Evolutionary conservation across 92 coral and sea anemone genomes (phyloP), one percentile per base, ranked within the genome.

Genomic region (Umimayanthus chanpuru): DNA sequence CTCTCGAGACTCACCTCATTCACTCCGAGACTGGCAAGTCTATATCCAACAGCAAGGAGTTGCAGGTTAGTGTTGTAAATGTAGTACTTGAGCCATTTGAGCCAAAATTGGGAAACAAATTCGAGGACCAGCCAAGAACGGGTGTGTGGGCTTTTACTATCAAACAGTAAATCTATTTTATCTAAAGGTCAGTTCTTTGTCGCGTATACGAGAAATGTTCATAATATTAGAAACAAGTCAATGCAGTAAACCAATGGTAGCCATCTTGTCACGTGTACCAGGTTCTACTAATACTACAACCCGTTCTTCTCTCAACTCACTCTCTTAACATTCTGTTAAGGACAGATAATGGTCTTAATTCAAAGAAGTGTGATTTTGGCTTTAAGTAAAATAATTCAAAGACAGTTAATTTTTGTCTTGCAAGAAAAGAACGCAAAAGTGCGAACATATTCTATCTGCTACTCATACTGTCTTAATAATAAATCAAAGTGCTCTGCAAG

Each of bases 1-100:
- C 90, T 20, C 93, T 96, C 28, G 93, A 93, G 80, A 94, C 96
- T 5, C 98, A 96, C 58, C 89, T 96, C 29, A 88, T 96, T 49
- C 95, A 92, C 83, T 82, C 93, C 2, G 95, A 95, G 76, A 93
- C 97, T 2, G 94, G 94, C 9, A 85, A 80, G 25, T 91, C 99
- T 6, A 92, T 95, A 23, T 78, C 92, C 67, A 90, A 95, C 90
- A 96, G 97, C 90, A 92, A 93, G 71, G 96, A 70, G 43, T 50
- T 44, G 5, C 87, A 83, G 87, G 87, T 83, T 68, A 6, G 86
- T 81, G 28, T 67, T 4, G 40, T 66, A 12, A 23, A 28, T 40
- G 25, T 21, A 23, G 25, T 21, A 23, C 68, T 18, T 12, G 5
- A 61, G 4, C 68, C 15, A 61, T 53, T 53, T 53, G 18, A 53